phyloP scores from a whole-genome alignment of 2,797 vertebrate genomes.

The Alouatta caraya region DNA sequence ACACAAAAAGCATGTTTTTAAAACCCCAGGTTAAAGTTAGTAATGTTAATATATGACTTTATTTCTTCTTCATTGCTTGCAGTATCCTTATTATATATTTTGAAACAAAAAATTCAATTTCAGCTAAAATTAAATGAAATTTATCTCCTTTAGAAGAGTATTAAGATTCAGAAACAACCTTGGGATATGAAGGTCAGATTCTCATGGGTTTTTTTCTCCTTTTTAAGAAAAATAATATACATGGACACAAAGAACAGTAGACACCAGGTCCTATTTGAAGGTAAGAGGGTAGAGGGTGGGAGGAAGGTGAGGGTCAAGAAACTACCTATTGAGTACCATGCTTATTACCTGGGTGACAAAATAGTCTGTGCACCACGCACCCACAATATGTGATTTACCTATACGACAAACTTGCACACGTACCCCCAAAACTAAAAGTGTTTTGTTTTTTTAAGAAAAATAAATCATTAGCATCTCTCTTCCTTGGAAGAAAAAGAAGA shows the following conservation, averaged over 20 bases:
- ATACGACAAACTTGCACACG: background rate
- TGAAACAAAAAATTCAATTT: constrained; percentile 3
- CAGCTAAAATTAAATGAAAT: constrained; percentile 32
- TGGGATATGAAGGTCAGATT: background rate
- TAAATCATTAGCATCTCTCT: background rate
- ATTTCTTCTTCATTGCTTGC: background rate
- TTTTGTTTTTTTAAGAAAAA: background rate
- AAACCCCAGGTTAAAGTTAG: background rate
- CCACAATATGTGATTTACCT: background rate
- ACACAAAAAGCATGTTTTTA: background rate
- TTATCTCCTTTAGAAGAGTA: background rate
- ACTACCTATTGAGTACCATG: background rate
- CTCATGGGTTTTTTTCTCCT: background rate
- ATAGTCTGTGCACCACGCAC: background rate
- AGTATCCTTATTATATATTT: background rate
- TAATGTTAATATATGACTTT: constrained; percentile 1
- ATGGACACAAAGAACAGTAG: background rate
- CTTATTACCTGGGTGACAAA: background rate
- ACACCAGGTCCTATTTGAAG: background rate
- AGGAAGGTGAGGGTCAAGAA: background rate
- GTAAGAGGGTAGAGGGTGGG: background rate
- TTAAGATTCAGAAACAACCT: constrained; percentile 32
- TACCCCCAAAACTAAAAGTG: background rate
- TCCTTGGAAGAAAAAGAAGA: background rate
- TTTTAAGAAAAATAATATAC: background rate